Evolutionary conservation across 1,140 invertebrate genomes (phyloP).

Genomic region (Micrasema longulum): DNA sequence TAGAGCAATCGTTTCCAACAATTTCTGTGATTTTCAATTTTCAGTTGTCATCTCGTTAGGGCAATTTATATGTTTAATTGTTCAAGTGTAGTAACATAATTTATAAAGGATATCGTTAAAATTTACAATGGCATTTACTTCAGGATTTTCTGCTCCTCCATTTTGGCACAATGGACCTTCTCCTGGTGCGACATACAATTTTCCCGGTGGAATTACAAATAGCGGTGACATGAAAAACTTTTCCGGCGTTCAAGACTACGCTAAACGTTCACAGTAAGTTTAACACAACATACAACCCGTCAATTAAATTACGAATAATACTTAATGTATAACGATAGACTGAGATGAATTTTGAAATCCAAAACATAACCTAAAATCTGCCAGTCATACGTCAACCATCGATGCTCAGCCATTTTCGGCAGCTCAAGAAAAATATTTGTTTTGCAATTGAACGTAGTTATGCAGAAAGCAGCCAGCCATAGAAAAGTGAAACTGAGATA

Average conservation of each 20-base stretch:
- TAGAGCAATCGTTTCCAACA: too few relatives aligned
- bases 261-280: slow-evolving; percentile 76
- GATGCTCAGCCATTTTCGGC: too few relatives aligned
- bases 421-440: too few relatives aligned
- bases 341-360: too few relatives aligned
- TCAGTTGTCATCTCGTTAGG: slow-evolving; percentile 21
- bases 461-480: too few relatives aligned
- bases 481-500: too few relatives aligned
- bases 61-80: neutral
- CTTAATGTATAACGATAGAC: too few relatives aligned
- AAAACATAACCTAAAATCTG: slow-evolving; percentile 42
- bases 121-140: slow-evolving; percentile 24
- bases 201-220: slow-evolving; percentile 67
- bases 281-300: neutral
- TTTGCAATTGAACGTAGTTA: too few relatives aligned
- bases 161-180: slow-evolving; percentile 80
- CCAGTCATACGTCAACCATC: slow-evolving; percentile 45
- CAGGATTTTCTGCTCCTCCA: slow-evolving; percentile 57
- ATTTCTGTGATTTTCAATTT: slow-evolving; percentile 3
- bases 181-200: slow-evolving; percentile 78
- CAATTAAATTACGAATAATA: too few relatives aligned
- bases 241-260: slow-evolving; percentile 64
- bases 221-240: slow-evolving; percentile 58
- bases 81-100: neutral
- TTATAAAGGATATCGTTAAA: neutral